Evolutionary conservation across 2,888 invertebrate genomes (phyloP).

Genomic region (Oligia fasciuncula): DNA sequence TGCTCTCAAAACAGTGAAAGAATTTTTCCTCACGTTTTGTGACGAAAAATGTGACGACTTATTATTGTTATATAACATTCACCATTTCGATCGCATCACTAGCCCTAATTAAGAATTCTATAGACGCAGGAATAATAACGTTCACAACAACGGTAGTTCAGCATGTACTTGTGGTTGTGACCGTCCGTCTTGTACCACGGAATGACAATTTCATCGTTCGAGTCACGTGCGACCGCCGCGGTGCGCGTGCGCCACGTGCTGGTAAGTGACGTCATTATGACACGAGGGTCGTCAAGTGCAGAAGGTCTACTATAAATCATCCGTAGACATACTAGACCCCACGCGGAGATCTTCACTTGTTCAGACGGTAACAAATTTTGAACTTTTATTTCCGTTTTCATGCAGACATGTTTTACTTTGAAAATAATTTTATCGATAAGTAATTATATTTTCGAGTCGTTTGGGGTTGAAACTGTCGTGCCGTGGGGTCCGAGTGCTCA

Average conservation of each 20-base stretch:
- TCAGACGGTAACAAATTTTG: neutral
- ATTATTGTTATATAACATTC: neutral
- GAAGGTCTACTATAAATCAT: constrained; percentile 24
- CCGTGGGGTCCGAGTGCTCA: neutral
- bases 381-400: neutral
- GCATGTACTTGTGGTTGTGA: neutral
- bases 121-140: neutral
- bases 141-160: constrained; percentile 7
- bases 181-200: neutral
- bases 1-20: neutral
- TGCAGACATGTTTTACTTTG: neutral
- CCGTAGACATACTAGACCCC: neutral
- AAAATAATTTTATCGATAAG: neutral
- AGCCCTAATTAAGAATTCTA: constrained; percentile 2
- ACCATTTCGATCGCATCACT: neutral
- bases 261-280: constrained; percentile 19
- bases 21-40: too few species aligned
- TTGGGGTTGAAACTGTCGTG: neutral
- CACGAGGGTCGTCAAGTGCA: neutral
- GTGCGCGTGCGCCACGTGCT: constrained; percentile 58
- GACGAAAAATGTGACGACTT: neutral
- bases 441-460: neutral
- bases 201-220: constrained; percentile 24
- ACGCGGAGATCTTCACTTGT: neutral
- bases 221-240: constrained; percentile 45